Evolutionary conservation across 2,797 vertebrate genomes (phyloP), one percentile per base, ranked within the genome.

Genomic region (Melanotaenia maccullochi): DNA sequence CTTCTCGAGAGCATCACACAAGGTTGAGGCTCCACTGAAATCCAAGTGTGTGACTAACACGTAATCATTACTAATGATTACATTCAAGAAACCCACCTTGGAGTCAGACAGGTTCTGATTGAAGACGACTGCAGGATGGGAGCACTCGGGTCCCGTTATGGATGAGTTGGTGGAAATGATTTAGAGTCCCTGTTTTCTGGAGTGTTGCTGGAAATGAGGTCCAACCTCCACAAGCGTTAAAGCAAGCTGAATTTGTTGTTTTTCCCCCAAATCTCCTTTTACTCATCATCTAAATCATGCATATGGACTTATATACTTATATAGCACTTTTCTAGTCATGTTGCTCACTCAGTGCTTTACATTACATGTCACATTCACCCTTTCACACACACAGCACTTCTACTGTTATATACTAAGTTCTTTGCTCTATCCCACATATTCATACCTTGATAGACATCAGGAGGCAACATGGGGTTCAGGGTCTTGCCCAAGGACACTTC

Each of bases 41-140:
- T 49, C 4, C 16, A 56, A 52, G 11, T 13, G 9, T 18, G 16
- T 18, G 16, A 7, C 40, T 44, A 18, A 6, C 40, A 44, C 40
- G 16, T 18, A 18, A 16, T 20, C 51, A 42, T 42, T 56, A 65
- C 30, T 65, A 65, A 73, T 60, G 9, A 61, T 58, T 69, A 4
- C 42, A 56, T 33, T 55, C 13, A 36, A 24, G 22, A 28, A 33
- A 3, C 12, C 24, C 9, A 33, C 28, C 16, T 9, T 5, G 2
- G 28, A 60, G 36, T 5, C 33, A 38, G 33, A 18, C 65, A 40
- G 22, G 13, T 24, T 18, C 6, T 2, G 56, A n/a, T 32, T 70
- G 52, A 69, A 24, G 20, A 40, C 32, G 52, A 42, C 9, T 32
- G 68, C 30, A 25, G 32, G 38, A 64, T 22, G 60, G 57, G 22